A percentile compares a stretch with the other conserved stretches of the same genome.
These are phyloP conservation scores for Baccha elongata DNA, from an alignment of 2,888 invertebrate genomes.

Conservation along the genomic window DNA sequence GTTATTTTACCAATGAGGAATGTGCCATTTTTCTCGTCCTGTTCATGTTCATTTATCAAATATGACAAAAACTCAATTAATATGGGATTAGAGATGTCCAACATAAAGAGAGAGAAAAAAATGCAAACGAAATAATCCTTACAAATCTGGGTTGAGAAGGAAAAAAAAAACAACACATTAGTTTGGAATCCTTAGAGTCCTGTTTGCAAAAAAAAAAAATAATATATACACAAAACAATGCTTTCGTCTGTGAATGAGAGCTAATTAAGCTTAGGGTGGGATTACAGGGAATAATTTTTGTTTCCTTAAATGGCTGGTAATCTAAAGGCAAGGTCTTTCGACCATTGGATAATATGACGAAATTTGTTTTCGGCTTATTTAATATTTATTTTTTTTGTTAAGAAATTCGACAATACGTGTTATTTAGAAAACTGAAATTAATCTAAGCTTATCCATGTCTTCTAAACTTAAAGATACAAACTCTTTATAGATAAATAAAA, in stretches of 20 bases:
- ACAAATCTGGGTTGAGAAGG: background rate
- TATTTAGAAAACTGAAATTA: too few species aligned
- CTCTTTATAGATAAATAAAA: too few species aligned
- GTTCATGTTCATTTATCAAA: slow-evolving; percentile 41
- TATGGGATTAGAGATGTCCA: slow-evolving; percentile 27
- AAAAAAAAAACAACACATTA: slow-evolving; percentile 4
- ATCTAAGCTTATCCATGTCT: too few species aligned
- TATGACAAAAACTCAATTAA: slow-evolving; percentile 51
- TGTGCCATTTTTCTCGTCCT: background rate
- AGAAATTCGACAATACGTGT: too few species aligned
- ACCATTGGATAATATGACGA: background rate
- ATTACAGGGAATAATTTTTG: slow-evolving; percentile 8
- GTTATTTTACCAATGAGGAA: background rate
- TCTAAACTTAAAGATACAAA: too few species aligned
- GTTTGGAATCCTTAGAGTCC: background rate
- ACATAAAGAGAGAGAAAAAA: slow-evolving; percentile 23
- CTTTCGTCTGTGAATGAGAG: slow-evolving; percentile 32
- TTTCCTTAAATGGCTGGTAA: slow-evolving; percentile 9
- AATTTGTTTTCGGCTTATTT: background rate
- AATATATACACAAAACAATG: slow-evolving; percentile 8
- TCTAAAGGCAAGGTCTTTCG: background rate
- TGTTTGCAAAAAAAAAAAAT: background rate
- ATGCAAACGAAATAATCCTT: slow-evolving; percentile 13
- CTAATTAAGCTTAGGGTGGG: slow-evolving; percentile 31
- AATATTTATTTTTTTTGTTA: too few species aligned